These are phyloP conservation scores for Cirrhinus mrigala DNA, from an alignment of 2,797 vertebrate species.

Conservation along the genomic window DNA sequence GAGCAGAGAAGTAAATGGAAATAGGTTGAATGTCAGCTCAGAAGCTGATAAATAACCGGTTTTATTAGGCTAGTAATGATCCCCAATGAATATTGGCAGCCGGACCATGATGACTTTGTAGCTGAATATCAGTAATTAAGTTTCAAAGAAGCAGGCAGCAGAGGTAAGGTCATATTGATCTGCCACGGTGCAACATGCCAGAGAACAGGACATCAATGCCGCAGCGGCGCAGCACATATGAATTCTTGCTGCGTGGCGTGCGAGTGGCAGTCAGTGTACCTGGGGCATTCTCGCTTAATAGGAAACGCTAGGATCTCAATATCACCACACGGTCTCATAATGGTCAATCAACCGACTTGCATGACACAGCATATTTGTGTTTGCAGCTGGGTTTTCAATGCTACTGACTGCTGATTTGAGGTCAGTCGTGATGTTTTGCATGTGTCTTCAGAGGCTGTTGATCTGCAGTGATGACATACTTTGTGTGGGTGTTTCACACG, in stretches of 20 bases:
- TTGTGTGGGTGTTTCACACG: conserved; percentile 14
- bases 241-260: conserved; percentile 56
- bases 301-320: conserved; percentile 67
- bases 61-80: conserved; percentile 85
- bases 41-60: conserved; percentile 80
- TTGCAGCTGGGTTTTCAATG: not conserved
- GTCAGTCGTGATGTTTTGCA: conserved; percentile 37
- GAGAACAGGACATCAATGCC: conserved; percentile 76
- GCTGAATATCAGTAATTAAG: conserved; percentile 86
- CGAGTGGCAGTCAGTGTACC: conserved; percentile 56
- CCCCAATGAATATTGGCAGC: conserved; percentile 84
- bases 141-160: conserved; percentile 81
- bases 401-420: conserved; percentile 2
- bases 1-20: conserved; percentile 77
- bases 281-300: conserved; percentile 68
- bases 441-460: conserved; percentile 3
- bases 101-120: conserved; percentile 84
- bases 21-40: conserved; percentile 76
- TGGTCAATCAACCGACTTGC: conserved; percentile 65
- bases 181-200: conserved; percentile 75
- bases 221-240: conserved; percentile 58
- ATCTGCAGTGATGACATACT: conserved; percentile 5
- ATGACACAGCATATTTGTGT: conserved; percentile 5
- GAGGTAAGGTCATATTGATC: conserved; percentile 87
- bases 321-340: conserved; percentile 59